Base-by-base conservation (phyloP, 2,888 invertebrate genomes). In the Meteorus colon region DNA sequence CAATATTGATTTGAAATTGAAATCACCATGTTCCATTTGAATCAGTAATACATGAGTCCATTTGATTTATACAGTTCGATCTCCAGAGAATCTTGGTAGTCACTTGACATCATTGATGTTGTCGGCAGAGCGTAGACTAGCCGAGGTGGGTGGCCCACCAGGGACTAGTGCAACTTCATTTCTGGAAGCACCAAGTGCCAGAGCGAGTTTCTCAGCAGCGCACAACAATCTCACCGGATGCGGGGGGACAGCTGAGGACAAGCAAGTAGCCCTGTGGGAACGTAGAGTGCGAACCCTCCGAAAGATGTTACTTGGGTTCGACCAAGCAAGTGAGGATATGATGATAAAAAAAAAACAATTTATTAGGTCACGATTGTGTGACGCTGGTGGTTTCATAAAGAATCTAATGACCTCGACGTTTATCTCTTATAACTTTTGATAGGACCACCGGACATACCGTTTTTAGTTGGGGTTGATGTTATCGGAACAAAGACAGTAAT, bases 251-350 rank as follows among this genome's bases (percentile, higher is more conserved):
- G 94, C 95, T 85, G 94, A 94, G 80, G 96, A 96, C 87, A 96
- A 96, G 85, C 96, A 96, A 89, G 93, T 95, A 70, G 94, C 95
- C 79, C 93, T 96, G 72, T 97, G 97, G 97, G 96, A 97, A 83
- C 92, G 97, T 79, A 93, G 96, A 84, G 93, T 94, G 67, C 92
- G 95, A 85, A 94, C 95, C 0, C 91, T 97, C 60, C 94, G 94
- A 90, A 94, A 91, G 90, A 94, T 98, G 92, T 92, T 96, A 51
- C 91, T 95, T 41, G 97, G 97, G 66, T 97, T 97, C 92, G 96
- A 97, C 84, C 96, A 96, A 90, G 94, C 96, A 14, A 92, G 93
- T 93, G 86, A 91, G 92, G 83, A 51, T 63, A 19, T 63, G 27
- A 65, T 19, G 5, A 72, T 41, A 45, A 60, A 24, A 59, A 66